Conservation (phyloP, 53 echinoderm and acorn worm genomes). For the Holothuria leucospilota region DNA sequence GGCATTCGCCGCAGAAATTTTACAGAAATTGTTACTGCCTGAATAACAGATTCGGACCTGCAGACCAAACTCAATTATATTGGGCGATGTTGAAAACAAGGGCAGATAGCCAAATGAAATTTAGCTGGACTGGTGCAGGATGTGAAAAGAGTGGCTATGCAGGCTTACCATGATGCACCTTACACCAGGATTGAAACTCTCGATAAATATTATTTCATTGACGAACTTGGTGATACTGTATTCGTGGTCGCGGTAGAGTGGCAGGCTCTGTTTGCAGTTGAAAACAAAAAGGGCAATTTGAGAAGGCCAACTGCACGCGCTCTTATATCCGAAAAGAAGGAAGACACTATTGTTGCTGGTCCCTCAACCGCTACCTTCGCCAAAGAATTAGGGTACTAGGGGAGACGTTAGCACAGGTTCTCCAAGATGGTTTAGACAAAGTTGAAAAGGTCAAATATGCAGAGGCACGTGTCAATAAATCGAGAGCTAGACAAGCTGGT, state of each 20-base stretch:
- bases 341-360: too few relatives aligned
- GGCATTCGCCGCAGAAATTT: not conserved
- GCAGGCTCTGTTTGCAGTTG: conserved; percentile 45
- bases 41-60: not conserved
- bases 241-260: conserved; percentile 47
- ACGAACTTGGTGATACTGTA: conserved; percentile 50
- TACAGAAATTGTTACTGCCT: not conserved
- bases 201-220: conserved; percentile 56
- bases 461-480: too few relatives aligned
- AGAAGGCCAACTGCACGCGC: not conserved
- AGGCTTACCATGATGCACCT: conserved; percentile 47
- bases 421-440: not conserved
- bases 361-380: too few relatives aligned
- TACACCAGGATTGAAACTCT: conserved; percentile 45
- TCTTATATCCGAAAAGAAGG: not conserved
- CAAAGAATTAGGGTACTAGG: not conserved
- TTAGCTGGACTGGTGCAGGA: not conserved
- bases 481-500: too few relatives aligned
- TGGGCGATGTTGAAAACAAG: too few relatives aligned
- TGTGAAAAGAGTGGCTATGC: conserved; percentile 28
- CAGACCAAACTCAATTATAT: not conserved
- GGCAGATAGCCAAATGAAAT: not conserved
- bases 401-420: not conserved
- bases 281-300: not conserved
- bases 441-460: not conserved